Evolutionary conservation across 1,140 invertebrate species (phyloP), one percentile per base, ranked within the genome.

Genomic region (Calephelis virginiensis): DNA sequence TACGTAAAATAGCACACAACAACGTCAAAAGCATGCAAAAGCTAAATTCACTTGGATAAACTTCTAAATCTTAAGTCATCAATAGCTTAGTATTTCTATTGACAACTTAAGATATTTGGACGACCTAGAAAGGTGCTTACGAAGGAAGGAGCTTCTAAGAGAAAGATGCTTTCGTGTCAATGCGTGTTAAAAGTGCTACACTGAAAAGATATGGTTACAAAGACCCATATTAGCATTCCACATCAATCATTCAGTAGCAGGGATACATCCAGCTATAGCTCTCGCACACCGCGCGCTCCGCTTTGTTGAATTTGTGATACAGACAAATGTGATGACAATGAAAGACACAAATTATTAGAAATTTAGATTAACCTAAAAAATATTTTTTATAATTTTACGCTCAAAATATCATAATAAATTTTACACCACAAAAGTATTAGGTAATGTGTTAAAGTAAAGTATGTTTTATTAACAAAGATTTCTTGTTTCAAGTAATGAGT

Each of bases 101-200:
- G 79, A 77, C 74, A 79, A 79, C 77, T 75, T 47, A 75, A 79
- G 77, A 79, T 77, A 80, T 81, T 88, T 91, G 88, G 88, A 91
- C 88, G 89, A 91, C 87, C 89, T 89, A 91, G 78, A 89, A 91
- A 91, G 86, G 85, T 91, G 85, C 82, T 81, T 82, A 88, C 82
- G 86, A 85, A 91, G 86, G 85, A 89, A 91, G 89, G 86, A 91
- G 89, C 85, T 84, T 67, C 85, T 89, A 90, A 75, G 70, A 74
- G 70, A 79, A 70, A 80, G 68, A 78, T 83, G 82, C 78, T 79
- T 78, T 68, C 74, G 82, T 85, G 82, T 80, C 64, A 81, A 80
- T 86, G 86, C 82, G 76, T 74, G 80, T 87, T 78, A 79, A 76
- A 80, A 74, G 88, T 90, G 88, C 88, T 80, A 90, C 88, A 88